These are phyloP conservation scores for Brachyptera putata DNA, from an alignment of 2,888 invertebrate genomes.

Conservation along the genomic window DNA sequence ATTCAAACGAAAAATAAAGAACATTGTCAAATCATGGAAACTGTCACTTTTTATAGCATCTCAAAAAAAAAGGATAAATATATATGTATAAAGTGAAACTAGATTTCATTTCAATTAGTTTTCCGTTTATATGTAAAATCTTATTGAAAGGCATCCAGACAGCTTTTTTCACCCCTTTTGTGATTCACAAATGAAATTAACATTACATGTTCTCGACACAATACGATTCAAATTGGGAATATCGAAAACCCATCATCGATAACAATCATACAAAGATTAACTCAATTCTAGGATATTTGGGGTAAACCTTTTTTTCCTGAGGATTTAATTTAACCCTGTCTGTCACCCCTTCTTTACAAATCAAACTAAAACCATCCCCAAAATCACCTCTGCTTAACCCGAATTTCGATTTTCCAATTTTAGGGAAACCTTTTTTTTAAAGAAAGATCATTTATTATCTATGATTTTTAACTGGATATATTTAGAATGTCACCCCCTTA, in stretches of 20 bases:
- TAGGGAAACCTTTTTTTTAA: constrained; percentile 15
- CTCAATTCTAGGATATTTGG: neutral
- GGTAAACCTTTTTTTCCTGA: constrained; percentile 2
- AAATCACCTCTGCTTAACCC: neutral
- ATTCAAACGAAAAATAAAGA: too few species aligned
- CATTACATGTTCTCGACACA: neutral
- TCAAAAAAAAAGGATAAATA: too few species aligned
- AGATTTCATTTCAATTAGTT: too few species aligned
- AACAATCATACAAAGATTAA: constrained; percentile 9
- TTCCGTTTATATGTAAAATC: too few species aligned
- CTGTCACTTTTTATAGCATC: too few species aligned
- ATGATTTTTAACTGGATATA: constrained; percentile 13
- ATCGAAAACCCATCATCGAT: neutral
- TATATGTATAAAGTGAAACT: too few species aligned
- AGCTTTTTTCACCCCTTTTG: neutral
- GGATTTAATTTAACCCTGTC: constrained; percentile 1
- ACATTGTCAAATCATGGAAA: too few species aligned
- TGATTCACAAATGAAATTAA: neutral
- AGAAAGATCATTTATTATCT: neutral
- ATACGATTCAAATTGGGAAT: constrained; percentile 6
- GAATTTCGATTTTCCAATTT: constrained; percentile 14
- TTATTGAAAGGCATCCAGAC: neutral
- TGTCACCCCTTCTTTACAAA: constrained; percentile 2
- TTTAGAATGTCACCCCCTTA: constrained; percentile 11
- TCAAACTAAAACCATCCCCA: constrained; percentile 4